Percentiles rank a stretch among this genome's conserved stretches.
phyloP scores from a whole-genome alignment of 1,140 invertebrate species.

The Dreissena polymorpha region DNA sequence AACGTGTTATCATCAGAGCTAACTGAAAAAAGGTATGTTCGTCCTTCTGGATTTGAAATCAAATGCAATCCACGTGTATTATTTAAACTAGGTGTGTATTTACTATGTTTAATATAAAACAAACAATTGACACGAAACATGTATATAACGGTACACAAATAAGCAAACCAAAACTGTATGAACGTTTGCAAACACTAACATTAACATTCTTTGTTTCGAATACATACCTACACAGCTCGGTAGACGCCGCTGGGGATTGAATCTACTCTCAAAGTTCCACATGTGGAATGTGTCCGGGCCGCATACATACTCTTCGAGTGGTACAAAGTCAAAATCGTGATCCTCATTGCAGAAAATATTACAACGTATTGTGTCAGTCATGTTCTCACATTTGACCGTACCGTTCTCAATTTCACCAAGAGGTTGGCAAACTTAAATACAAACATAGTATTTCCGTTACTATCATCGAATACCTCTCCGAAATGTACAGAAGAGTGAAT shows the following conservation, averaged over 20 bases:
- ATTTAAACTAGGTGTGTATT: no score
- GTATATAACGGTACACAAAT: no score
- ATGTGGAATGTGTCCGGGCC: conserved; percentile 39
- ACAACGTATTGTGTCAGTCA: conserved; percentile 29
- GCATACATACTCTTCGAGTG: conserved; percentile 36
- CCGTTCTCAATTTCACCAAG: conserved; percentile 82
- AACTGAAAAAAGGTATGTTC: no score
- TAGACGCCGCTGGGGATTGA: conserved; percentile 35
- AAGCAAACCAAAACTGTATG: no score
- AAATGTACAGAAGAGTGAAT: not conserved
- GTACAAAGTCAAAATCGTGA: conserved; percentile 47
- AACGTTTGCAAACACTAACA: no score
- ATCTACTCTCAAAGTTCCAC: conserved; percentile 48
- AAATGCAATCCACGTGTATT: no score
- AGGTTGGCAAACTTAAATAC: conserved; percentile 23
- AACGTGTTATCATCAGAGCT: no score
- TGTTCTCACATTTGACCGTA: conserved; percentile 13
- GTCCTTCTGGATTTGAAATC: no score
- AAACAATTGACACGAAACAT: no score
- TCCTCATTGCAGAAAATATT: conserved; percentile 31
- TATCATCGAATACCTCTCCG: not conserved
- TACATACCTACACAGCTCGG: conserved; percentile 44
- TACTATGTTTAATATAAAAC: no score
- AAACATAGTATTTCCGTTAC: not conserved
- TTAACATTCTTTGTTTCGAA: no score